Evolutionary conservation across 2,113 vertebrate species (phyloP).

Genomic region (Phalacrocorax brasilianus): DNA sequence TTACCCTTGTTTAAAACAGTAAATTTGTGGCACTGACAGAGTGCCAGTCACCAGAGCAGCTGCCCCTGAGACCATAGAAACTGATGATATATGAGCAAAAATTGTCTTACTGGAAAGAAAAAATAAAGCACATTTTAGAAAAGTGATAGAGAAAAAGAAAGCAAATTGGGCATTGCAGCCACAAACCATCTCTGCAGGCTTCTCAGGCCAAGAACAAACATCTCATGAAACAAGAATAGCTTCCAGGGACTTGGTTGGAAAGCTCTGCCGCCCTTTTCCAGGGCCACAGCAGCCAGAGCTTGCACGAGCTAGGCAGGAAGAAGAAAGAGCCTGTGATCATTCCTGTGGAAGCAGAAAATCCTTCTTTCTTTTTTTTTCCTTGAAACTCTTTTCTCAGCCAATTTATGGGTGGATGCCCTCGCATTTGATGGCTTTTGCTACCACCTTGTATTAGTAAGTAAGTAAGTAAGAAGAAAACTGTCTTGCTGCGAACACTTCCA

Average conservation of each 20-base stretch:
- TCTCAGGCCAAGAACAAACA: neutral
- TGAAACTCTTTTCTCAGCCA: neutral
- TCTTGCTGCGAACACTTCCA: neutral
- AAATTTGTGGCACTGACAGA: neutral
- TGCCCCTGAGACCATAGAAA: neutral
- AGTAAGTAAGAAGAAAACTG: neutral
- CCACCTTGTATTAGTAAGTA: neutral
- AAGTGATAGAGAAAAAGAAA: neutral
- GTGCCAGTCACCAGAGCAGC: neutral
- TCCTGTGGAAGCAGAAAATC: neutral
- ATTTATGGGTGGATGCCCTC: neutral
- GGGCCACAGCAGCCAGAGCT: neutral
- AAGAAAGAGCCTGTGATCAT: neutral
- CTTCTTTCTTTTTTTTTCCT: neutral
- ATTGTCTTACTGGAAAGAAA: neutral
- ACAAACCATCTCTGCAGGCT: neutral
- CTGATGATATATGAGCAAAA: neutral
- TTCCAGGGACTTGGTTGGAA: neutral
- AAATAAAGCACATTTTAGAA: neutral
- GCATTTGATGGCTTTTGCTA: neutral
- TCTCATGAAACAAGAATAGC: neutral
- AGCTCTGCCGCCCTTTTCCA: neutral
- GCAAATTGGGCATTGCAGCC: neutral
- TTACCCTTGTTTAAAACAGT: neutral
- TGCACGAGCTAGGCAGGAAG: neutral